Conservation (phyloP, 2,797 vertebrate species). For the Kryptolebias ocellatus region DNA sequence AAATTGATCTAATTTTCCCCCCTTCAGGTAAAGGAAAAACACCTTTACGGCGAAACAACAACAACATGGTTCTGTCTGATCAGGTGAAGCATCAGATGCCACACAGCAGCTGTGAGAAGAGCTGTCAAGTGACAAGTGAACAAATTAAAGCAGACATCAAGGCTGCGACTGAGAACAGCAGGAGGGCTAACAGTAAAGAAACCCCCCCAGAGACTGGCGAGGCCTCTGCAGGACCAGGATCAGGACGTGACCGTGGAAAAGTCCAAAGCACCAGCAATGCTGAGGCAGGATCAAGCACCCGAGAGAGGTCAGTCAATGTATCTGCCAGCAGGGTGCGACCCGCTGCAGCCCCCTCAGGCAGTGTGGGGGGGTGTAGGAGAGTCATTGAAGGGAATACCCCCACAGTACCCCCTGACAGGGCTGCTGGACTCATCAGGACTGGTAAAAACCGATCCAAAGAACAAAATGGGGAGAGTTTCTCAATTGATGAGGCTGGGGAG, state of each 20-base stretch:
- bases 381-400: constrained; percentile 7
- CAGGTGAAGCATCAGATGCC: constrained; percentile 56
- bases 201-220: constrained; percentile 60
- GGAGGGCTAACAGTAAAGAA: constrained; percentile 57
- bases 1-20: constrained; percentile 5
- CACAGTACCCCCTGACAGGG: constrained; percentile 33
- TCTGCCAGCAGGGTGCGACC: constrained; percentile 35
- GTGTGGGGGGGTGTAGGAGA: constrained; percentile 46
- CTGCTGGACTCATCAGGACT: constrained; percentile 27
- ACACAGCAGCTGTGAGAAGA: constrained; percentile 94
- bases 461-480: neutral
- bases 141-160: constrained; percentile 99
- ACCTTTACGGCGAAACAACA: constrained; percentile 85
- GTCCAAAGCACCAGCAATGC: constrained; percentile 1
- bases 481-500: neutral
- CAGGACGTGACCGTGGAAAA: neutral
- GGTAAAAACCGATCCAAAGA: constrained; percentile 2
- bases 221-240: neutral
- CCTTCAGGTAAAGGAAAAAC: constrained; percentile 93
- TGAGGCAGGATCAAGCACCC: constrained; percentile 27
- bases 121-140: constrained; percentile 98
- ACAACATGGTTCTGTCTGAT: constrained; percentile 6
- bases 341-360: constrained; percentile 18
- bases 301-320: constrained; percentile 22
- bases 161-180: constrained; percentile 89